These are phyloP conservation scores for Pachyseris speciosa DNA, from an alignment of 64 coral and sea anemone species.

Conservation along the genomic window DNA sequence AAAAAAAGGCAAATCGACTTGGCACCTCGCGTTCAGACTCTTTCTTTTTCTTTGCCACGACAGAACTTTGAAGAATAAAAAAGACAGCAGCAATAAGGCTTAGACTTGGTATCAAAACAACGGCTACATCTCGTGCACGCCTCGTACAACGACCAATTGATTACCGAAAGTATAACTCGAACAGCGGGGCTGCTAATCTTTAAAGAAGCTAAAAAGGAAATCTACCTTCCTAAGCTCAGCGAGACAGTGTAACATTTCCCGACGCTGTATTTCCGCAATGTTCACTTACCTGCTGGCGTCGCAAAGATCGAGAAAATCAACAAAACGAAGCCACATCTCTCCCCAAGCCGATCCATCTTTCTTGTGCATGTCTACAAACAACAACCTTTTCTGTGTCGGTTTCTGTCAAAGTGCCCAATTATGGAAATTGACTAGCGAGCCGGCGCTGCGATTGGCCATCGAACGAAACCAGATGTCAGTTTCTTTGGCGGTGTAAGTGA, in stretches of 20 bases:
- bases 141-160: background rate
- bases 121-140: background rate
- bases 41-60: background rate
- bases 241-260: background rate
- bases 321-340: background rate
- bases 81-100: background rate
- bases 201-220: constrained; percentile 52
- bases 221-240: background rate
- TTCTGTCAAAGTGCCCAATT: constrained; percentile 49
- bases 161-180: background rate
- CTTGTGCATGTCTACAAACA: constrained; percentile 20
- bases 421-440: constrained; percentile 2
- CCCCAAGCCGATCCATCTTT: background rate
- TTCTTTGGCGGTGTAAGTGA: constrained; percentile 18
- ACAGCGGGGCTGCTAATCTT: constrained; percentile 6
- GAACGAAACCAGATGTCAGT: constrained; percentile 35
- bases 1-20: background rate
- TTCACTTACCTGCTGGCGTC: constrained; percentile 16
- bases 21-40: too few species aligned
- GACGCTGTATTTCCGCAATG: background rate
- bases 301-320: constrained; percentile 4
- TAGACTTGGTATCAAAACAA: background rate
- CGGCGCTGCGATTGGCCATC: background rate
- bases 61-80: background rate
- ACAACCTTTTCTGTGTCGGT: constrained; percentile 11